phyloP scores from a whole-genome alignment of 2,888 invertebrate genomes.

The Cephus runcator region DNA sequence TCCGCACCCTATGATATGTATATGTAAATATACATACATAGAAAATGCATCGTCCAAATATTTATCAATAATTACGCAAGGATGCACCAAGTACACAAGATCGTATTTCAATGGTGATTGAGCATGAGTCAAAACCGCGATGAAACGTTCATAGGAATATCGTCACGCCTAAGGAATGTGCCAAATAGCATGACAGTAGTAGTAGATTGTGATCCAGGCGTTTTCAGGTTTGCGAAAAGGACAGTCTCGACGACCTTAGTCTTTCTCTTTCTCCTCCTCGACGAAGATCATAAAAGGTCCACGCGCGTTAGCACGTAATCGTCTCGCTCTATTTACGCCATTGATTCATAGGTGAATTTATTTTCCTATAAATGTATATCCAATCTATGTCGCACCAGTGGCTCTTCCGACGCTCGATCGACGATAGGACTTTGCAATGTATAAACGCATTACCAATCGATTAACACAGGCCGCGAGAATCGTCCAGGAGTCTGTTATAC shows the following conservation, averaged over 20 bases:
- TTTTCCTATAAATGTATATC: not conserved
- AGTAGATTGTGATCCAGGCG: conserved; percentile 45
- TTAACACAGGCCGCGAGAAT: too few species aligned
- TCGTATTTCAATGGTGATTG: not conserved
- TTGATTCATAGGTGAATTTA: not conserved
- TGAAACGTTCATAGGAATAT: conserved; percentile 18
- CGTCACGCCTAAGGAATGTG: conserved; percentile 25
- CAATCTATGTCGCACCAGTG: not conserved
- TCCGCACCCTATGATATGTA: not conserved
- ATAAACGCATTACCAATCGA: not conserved
- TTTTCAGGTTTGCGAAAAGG: conserved; percentile 15
- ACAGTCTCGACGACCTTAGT: not conserved
- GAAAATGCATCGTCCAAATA: not conserved
- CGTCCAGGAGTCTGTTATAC: too few species aligned
- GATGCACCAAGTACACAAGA: not conserved
- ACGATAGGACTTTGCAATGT: not conserved
- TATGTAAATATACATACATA: too few species aligned
- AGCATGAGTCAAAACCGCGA: conserved; percentile 23
- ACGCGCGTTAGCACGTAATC: not conserved
- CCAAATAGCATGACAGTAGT: conserved; percentile 36
- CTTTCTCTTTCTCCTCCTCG: conserved; percentile 7
- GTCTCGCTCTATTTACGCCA: not conserved
- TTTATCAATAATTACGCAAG: not conserved
- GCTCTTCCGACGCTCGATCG: not conserved
- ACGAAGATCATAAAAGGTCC: not conserved